Base-by-base conservation (phyloP, 2,797 vertebrate genomes). In the Pangasius sanitwongsei region DNA sequence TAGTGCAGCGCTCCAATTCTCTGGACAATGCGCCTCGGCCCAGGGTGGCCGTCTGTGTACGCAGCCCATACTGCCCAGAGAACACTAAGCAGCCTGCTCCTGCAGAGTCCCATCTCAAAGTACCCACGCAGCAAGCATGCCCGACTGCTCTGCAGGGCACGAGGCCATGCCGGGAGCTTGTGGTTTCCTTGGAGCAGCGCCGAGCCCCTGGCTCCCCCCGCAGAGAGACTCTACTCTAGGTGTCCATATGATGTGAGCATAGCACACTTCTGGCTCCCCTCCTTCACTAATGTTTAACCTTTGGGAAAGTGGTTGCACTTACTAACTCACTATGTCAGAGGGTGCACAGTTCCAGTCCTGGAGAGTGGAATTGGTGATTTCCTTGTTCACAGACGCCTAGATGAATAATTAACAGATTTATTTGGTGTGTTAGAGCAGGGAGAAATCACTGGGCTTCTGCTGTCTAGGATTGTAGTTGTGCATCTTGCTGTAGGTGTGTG, bases 1-100 rank as follows among this genome's bases (percentile, higher is more conserved):
- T 92, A 91, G 96, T 97, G 92, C 97, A 97, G 92, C 90, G 94
- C 90, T 98, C 97, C 87, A 96, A 94, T 93, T 98, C 97, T 93
- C 91, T 97, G 94, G 96, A 95, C 87, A 94, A 96, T 91, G 94
- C 93, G 89, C 96, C 95, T n/a, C 96, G 95, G 92, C 92, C 95
- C 92, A 91, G 83, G 89, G 93, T 95, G 91, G 87, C 96, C 34
- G 89, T 95, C 72, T 96, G 95, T 92, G 90, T 96, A 88, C 94
- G 95, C 72, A 94, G 92, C 78, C 90, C 92, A 86, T 94, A 93
- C 93, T 95, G 89, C 92, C 91, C 16, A 11, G 90, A 93, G 90
- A 92, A 91, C 90, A 91, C 87, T 67, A 55, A 77, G 72, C 83
- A 85, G 77, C 63, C 87, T 28, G 83, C 59, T 37, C 67, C 84